Conservation (phyloP, 35 echinoderm and acorn worm species). For the Lytechinus pictus region DNA sequence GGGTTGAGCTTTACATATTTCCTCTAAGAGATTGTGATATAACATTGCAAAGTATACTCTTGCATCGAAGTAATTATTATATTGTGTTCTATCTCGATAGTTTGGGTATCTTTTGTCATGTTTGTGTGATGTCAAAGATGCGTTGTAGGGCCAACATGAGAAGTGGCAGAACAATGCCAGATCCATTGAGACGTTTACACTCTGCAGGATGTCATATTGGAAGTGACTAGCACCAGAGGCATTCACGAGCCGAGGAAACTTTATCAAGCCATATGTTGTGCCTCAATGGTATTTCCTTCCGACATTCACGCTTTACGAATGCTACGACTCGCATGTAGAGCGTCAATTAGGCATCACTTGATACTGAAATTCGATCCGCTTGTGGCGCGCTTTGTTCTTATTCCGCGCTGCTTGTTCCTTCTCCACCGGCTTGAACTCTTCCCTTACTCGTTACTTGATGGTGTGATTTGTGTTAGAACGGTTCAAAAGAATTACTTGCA, state of each 20-base stretch:
- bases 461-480: constrained; percentile 21
- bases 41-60: too few species aligned
- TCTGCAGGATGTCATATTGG: background rate
- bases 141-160: background rate
- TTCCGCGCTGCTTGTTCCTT: constrained; percentile 19
- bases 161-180: background rate
- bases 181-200: constrained; percentile 16
- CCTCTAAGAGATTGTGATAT: too few species aligned
- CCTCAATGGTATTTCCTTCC: background rate
- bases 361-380: background rate
- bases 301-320: background rate
- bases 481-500: constrained; percentile 21
- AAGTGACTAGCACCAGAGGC: background rate
- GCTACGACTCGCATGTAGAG: background rate
- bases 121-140: constrained; percentile 1
- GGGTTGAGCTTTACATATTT: background rate
- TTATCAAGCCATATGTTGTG: background rate
- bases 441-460: background rate
- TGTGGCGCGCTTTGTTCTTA: background rate
- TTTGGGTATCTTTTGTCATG: background rate
- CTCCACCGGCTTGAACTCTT: background rate
- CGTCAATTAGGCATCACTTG: background rate
- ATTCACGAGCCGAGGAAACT: background rate
- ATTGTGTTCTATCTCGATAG: background rate
- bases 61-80: too few species aligned